A percentile compares a stretch with the other conserved stretches of the same genome.
These are phyloP conservation scores for Taxidea taxus DNA, from an alignment of 2,113 vertebrate genomes.

Conservation along the genomic window DNA sequence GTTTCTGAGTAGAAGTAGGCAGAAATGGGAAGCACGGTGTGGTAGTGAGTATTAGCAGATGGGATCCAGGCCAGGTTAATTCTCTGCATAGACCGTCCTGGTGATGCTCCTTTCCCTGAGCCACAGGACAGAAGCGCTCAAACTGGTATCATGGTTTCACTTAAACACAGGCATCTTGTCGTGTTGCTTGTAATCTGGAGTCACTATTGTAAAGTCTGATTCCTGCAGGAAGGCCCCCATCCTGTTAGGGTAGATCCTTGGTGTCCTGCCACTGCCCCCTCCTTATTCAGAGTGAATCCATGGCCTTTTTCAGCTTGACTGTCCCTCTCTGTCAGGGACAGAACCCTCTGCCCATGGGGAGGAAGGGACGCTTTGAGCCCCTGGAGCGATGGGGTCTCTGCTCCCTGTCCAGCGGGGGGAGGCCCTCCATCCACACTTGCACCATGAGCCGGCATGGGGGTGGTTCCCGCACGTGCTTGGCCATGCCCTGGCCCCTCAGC, in stretches of 20 bases:
- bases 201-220: not conserved
- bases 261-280: not conserved
- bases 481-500: not conserved
- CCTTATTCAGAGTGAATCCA: not conserved
- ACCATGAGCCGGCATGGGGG: accelerated
- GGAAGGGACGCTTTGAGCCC: not conserved
- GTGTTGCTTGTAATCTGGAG: not conserved
- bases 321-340: not conserved
- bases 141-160: not conserved
- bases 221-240: not conserved
- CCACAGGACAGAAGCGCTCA: not conserved
- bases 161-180: not conserved
- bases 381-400: not conserved
- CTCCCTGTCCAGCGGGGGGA: not conserved
- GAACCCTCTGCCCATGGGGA: not conserved
- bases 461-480: not conserved
- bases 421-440: not conserved
- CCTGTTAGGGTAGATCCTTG: not conserved
- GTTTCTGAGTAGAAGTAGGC: not conserved
- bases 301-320: not conserved
- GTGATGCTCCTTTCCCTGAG: not conserved
- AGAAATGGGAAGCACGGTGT: accelerated
- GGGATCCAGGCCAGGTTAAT: not conserved
- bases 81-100: no score
- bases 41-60: not conserved